A percentile compares a stretch with the other conserved stretches of the same genome.
Conservation (phyloP, 1,140 invertebrate species). For the Drosophila parabipectinata region DNA sequence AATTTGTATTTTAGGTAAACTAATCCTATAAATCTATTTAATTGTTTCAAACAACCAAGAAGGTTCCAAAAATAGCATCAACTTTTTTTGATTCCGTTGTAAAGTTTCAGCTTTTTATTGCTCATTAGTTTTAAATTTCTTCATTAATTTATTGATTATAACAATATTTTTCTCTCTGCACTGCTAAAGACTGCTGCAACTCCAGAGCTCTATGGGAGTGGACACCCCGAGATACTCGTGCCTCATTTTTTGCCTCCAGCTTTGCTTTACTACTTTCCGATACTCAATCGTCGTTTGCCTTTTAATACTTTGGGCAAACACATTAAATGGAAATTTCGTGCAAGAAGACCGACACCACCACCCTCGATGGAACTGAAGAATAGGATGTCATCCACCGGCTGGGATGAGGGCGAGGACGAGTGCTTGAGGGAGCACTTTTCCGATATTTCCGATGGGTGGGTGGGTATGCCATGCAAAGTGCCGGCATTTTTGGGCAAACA, state of each 20-base stretch:
- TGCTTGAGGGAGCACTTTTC: constrained; percentile 11
- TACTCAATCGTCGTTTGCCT: constrained; percentile 79
- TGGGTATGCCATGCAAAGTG: constrained; percentile 63
- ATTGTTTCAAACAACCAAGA: no score
- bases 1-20: no score
- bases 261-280: constrained; percentile 77
- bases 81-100: no score
- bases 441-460: constrained; percentile 4
- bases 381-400: constrained; percentile 22
- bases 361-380: constrained; percentile 31
- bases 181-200: constrained; percentile 15
- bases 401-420: no score
- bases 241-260: constrained; percentile 17
- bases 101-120: no score
- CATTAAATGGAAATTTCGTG: constrained; percentile 82
- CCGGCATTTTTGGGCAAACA: constrained; percentile 60
- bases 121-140: no score
- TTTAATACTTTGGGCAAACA: constrained; percentile 82
- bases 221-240: constrained; percentile 40
- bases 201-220: constrained; percentile 28
- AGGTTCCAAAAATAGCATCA: no score
- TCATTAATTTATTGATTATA: background rate
- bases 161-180: background rate
- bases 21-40: no score
- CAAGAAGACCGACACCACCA: constrained; percentile 50